These are phyloP conservation scores for Anabas testudineus DNA, from an alignment of 2,797 vertebrate genomes.

Conservation along the genomic window DNA sequence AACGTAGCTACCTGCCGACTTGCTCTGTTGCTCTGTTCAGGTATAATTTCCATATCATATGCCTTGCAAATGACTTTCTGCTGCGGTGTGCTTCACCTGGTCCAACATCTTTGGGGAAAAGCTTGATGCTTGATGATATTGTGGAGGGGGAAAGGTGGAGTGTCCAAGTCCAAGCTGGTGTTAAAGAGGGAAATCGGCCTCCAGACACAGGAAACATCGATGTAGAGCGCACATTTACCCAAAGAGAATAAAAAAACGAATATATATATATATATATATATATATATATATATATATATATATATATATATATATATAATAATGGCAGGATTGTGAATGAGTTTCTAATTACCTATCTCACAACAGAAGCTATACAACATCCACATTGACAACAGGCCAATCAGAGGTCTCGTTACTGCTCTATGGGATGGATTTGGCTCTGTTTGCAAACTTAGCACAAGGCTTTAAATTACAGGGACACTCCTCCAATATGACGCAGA, in stretches of 20 bases:
- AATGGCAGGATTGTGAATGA: neutral
- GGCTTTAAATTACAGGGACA: slow-evolving; percentile 12
- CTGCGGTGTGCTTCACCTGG: slow-evolving; percentile 24
- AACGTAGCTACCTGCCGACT: slow-evolving; percentile 62
- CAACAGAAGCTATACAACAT: neutral
- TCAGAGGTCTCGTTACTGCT: neutral
- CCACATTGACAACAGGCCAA: neutral
- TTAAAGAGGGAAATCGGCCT: neutral
- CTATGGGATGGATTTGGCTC: neutral
- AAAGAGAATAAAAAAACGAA: too few relatives aligned
- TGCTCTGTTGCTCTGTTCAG: slow-evolving; percentile 15
- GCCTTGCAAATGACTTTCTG: slow-evolving; percentile 75
- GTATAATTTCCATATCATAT: slow-evolving; percentile 82
- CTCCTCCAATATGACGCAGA: too few relatives aligned
- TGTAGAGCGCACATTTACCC: too few relatives aligned
- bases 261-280: too few relatives aligned
- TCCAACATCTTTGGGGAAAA: slow-evolving; percentile 2
- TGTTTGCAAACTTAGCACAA: neutral
- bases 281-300: too few relatives aligned
- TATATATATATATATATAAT: too few relatives aligned
- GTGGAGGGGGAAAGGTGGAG: neutral
- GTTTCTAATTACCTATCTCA: neutral
- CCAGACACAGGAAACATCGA: neutral
- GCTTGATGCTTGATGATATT: neutral
- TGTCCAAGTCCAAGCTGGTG: neutral